These are phyloP conservation scores for Ectemnius continuus DNA, from an alignment of 2,888 invertebrate genomes.

Conservation along the genomic window DNA sequence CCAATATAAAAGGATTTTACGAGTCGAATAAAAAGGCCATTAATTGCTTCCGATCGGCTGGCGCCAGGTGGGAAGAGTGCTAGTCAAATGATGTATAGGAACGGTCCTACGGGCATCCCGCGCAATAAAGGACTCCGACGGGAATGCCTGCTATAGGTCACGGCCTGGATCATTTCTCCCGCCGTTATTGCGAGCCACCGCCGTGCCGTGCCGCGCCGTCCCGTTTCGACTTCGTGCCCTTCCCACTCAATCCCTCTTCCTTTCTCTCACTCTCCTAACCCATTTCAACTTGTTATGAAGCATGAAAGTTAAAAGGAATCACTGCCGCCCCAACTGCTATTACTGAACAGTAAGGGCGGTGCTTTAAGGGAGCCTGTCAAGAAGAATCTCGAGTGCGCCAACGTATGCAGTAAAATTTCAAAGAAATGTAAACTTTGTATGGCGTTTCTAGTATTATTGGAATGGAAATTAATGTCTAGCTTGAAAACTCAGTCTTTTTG, in stretches of 20 bases:
- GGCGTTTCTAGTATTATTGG: too few species aligned
- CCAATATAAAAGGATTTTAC: slow-evolving; percentile 71
- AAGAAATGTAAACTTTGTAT: too few species aligned
- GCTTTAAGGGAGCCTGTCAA: too few species aligned
- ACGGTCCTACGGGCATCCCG: slow-evolving; percentile 30
- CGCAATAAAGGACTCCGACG: slow-evolving; percentile 41
- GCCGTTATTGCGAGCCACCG: slow-evolving; percentile 32
- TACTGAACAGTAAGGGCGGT: not conserved
- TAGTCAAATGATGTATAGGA: slow-evolving; percentile 49
- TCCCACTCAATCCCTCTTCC: slow-evolving; percentile 2
- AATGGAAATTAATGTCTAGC: too few species aligned
- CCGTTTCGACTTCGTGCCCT: slow-evolving; percentile 2
- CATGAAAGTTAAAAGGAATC: too few species aligned
- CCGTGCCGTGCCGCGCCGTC: slow-evolving; percentile 16
- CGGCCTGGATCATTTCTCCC: slow-evolving; percentile 29
- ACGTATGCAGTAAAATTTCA: too few species aligned
- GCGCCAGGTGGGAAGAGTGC: slow-evolving; percentile 28
- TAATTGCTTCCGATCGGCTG: slow-evolving; percentile 62
- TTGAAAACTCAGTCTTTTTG: too few species aligned
- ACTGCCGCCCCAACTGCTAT: not conserved
- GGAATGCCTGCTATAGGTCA: slow-evolving; percentile 37
- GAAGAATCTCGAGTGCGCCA: too few species aligned
- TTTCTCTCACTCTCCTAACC: too few species aligned
- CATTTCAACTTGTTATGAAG: too few species aligned
- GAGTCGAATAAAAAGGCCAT: slow-evolving; percentile 69